Percentiles rank a stretch among this genome's conserved stretches.
Conservation (phyloP, 35 echinoderm and acorn worm species). For the Ophiothrix spiculata region DNA sequence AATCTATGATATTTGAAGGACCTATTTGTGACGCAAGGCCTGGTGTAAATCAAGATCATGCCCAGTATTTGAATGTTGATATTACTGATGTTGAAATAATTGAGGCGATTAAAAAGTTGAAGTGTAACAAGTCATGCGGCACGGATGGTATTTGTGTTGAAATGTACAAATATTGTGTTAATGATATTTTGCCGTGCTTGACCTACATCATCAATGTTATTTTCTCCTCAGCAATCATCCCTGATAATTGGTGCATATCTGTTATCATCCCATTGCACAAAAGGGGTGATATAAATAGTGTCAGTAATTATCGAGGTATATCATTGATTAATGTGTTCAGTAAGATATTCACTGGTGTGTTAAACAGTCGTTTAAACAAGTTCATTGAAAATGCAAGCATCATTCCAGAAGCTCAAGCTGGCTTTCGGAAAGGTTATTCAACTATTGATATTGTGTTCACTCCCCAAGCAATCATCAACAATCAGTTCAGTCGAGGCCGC, state of each 20-base stretch:
- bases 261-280: background rate
- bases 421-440: background rate
- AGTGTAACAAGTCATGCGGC: background rate
- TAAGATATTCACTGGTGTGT: background rate
- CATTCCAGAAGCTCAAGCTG: background rate
- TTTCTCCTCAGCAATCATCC: background rate
- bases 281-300: background rate
- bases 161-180: background rate
- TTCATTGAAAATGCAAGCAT: background rate
- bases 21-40: too few species aligned
- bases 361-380: constrained; percentile 11
- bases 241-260: background rate
- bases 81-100: background rate
- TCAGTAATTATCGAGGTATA: background rate
- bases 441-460: background rate
- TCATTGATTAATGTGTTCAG: background rate
- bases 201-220: background rate
- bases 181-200: background rate
- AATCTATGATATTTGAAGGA: too few species aligned
- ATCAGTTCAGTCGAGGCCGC: background rate
- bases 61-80: background rate
- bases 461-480: background rate
- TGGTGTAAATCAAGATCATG: too few species aligned
- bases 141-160: background rate
- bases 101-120: background rate